phyloP scores from a whole-genome alignment of 37 sponge, comb jelly and placozoan genomes.

The Mnemiopsis leidyi region DNA sequence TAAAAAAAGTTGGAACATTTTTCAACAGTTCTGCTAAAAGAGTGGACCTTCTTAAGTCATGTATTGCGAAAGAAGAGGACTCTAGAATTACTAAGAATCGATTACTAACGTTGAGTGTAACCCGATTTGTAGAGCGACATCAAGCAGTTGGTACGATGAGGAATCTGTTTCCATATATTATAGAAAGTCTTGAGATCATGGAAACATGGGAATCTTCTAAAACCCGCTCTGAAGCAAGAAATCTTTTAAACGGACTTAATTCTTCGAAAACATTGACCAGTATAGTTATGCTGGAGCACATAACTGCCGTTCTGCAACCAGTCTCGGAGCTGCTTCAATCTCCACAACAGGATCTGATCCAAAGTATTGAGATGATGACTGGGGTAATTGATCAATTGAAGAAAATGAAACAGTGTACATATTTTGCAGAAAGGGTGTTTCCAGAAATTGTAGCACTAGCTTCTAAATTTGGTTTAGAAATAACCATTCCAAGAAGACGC shows the following conservation, averaged over 20 bases:
- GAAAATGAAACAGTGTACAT: slow-evolving; percentile 34
- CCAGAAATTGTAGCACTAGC: slow-evolving; percentile 17
- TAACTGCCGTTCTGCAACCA: slow-evolving; percentile 55
- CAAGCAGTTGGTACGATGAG: slow-evolving; percentile 20
- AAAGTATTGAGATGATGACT: slow-evolving; percentile 43
- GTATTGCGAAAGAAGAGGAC: slow-evolving; percentile 47
- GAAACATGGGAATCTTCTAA: slow-evolving; percentile 37
- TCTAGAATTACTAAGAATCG: slow-evolving; percentile 53
- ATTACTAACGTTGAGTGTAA: slow-evolving; percentile 13
- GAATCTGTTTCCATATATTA: slow-evolving; percentile 59
- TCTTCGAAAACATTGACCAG: slow-evolving; percentile 2
- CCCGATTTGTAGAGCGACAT: slow-evolving; percentile 67
- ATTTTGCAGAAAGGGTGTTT: slow-evolving; percentile 17
- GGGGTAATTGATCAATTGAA: background rate
- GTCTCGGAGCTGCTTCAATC: slow-evolving; percentile 21
- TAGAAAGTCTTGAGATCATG: slow-evolving; percentile 33
- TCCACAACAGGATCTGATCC: background rate
- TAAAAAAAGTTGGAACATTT: slow-evolving; percentile 45
- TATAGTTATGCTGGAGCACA: slow-evolving; percentile 60
- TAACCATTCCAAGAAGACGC: background rate
- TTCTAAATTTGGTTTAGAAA: background rate
- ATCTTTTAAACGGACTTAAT: background rate
- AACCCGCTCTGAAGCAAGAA: slow-evolving; percentile 17
- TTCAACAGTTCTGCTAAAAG: slow-evolving; percentile 41
- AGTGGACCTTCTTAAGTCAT: slow-evolving; percentile 56